Conservation (phyloP, 2,888 invertebrate genomes). For the Cosmia trapezina region DNA sequence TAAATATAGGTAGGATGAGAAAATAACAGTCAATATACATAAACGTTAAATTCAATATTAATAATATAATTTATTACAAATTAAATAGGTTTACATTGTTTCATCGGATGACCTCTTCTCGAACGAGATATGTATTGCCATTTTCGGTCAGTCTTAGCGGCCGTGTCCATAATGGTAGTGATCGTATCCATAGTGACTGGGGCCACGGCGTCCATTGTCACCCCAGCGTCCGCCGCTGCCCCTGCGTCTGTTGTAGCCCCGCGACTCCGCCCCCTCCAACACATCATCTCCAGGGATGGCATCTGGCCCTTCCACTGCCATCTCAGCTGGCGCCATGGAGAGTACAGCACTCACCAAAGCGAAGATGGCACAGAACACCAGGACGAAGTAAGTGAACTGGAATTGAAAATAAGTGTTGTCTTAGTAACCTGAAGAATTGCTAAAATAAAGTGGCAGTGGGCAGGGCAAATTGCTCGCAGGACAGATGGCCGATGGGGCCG, state of each 20-base stretch:
- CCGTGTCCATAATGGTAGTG: slow-evolving; percentile 18
- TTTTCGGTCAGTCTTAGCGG: slow-evolving; percentile 9
- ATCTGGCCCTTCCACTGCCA: not conserved
- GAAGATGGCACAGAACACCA: slow-evolving; percentile 62
- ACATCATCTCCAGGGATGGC: slow-evolving; percentile 4
- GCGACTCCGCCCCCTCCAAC: slow-evolving; percentile 40
- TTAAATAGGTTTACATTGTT: not conserved
- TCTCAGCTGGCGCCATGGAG: not conserved
- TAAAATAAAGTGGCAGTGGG: too few species aligned
- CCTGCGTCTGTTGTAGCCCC: slow-evolving; percentile 14
- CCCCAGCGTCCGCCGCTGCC: not conserved
- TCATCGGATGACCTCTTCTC: not conserved
- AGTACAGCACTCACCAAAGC: slow-evolving; percentile 54
- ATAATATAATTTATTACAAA: slow-evolving; percentile 3
- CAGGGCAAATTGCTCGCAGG: too few species aligned
- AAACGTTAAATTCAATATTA: not conserved
- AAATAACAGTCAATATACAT: too few species aligned
- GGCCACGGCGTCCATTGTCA: too few species aligned
- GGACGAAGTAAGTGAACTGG: slow-evolving; percentile 60
- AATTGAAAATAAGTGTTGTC: slow-evolving; percentile 23
- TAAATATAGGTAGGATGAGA: too few species aligned
- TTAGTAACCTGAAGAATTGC: not conserved
- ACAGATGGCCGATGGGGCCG: too few species aligned
- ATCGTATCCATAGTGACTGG: not conserved
- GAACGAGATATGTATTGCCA: not conserved